These are phyloP conservation scores for Anguilla anguilla DNA, from an alignment of 2,797 vertebrate species.

Conservation along the genomic window DNA sequence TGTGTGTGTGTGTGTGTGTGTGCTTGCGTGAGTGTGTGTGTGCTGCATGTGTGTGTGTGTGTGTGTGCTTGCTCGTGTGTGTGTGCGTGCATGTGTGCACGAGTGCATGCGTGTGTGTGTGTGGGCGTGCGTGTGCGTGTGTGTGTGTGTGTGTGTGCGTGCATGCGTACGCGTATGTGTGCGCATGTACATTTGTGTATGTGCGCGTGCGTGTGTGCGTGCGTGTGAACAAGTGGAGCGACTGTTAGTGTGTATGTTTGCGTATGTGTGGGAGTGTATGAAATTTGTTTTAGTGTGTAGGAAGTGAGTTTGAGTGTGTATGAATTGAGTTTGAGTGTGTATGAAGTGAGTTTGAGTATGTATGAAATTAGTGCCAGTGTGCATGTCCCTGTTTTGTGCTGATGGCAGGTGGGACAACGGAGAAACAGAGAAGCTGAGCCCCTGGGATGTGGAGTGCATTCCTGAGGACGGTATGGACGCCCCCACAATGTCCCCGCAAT, in stretches of 20 bases:
- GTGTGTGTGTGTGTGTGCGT: not conserved
- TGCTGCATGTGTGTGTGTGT: not conserved
- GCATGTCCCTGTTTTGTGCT: not conserved
- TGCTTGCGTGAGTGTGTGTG: not conserved
- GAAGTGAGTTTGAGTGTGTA: conserved; percentile 71
- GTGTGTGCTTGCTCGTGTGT: not conserved
- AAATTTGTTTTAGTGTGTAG: no score
- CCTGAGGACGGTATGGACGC: conserved; percentile 82
- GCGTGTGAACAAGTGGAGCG: not conserved
- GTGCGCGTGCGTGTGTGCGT: not conserved
- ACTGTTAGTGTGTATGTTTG: not conserved
- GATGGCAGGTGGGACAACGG: conserved; percentile 91
- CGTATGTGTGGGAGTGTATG: not conserved
- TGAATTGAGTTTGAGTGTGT: not conserved
- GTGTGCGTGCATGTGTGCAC: not conserved
- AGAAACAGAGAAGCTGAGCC: conserved; percentile 93
- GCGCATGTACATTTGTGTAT: not conserved
- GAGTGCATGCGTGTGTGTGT: not conserved
- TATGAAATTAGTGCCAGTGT: not conserved
- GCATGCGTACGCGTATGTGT: not conserved
- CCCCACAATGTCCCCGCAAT: not conserved
- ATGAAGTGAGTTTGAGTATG: conserved; percentile 40
- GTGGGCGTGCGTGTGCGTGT: not conserved
- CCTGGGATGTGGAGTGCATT: conserved; percentile 96
- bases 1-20: not conserved